A percentile compares a stretch with the other conserved stretches of the same genome.
These are phyloP conservation scores for Sceloporus tristichus DNA, from an alignment of 2,113 vertebrate species.

Conservation along the genomic window DNA sequence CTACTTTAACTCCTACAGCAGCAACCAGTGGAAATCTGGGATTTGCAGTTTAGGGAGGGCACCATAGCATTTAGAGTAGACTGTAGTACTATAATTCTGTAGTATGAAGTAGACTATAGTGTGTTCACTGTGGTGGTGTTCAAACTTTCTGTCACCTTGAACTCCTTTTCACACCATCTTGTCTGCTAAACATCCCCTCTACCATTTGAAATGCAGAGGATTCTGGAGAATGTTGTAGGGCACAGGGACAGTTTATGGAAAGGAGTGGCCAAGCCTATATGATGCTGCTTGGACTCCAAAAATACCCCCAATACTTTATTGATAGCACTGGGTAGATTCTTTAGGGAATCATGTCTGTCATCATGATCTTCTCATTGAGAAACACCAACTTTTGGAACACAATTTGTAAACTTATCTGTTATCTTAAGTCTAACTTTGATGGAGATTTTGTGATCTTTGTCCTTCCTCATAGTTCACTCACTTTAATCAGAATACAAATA, in stretches of 20 bases:
- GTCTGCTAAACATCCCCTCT: neutral
- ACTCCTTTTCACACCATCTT: neutral
- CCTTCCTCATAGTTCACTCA: neutral
- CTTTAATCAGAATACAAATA: neutral
- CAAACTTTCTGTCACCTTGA: neutral
- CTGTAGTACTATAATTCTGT: too few relatives aligned
- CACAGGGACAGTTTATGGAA: neutral
- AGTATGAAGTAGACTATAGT: too few relatives aligned
- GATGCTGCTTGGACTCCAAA: neutral
- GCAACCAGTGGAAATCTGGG: too few relatives aligned
- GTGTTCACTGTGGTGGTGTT: neutral
- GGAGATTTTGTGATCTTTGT: neutral
- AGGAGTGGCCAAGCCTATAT: neutral
- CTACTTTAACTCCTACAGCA: too few relatives aligned
- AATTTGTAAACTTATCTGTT: neutral
- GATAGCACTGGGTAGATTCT: neutral
- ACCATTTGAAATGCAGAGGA: neutral
- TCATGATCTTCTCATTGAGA: neutral
- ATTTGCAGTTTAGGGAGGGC: too few relatives aligned
- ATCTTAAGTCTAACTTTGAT: neutral
- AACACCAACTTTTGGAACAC: neutral
- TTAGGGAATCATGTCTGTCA: neutral
- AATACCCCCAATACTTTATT: too few relatives aligned
- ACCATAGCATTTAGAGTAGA: too few relatives aligned
- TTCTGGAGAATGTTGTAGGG: neutral